phyloP scores from a whole-genome alignment of 2,113 vertebrate genomes.

The Micronycteris hirsuta region DNA sequence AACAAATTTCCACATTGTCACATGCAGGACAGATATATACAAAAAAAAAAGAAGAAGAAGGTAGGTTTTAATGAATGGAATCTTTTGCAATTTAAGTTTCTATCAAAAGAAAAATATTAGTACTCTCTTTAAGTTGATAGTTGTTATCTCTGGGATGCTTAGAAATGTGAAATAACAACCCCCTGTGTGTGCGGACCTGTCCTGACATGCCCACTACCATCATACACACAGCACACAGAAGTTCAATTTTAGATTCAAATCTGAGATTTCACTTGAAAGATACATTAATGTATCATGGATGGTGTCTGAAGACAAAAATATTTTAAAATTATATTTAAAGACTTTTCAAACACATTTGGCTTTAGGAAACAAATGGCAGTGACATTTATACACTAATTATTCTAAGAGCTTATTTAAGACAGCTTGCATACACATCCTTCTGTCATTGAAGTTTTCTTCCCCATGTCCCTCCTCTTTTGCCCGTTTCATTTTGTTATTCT shows the following conservation, averaged over 20 bases:
- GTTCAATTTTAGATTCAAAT: slow-evolving; percentile 39
- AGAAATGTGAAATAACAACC: slow-evolving; percentile 31
- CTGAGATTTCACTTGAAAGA: slow-evolving; percentile 34
- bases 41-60: not conserved
- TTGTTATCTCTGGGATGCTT: slow-evolving; percentile 15
- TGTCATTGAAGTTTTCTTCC: not conserved
- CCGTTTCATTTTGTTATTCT: not conserved
- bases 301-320: not conserved
- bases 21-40: not conserved
- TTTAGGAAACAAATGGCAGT: not conserved
- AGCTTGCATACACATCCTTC: not conserved
- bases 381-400: not conserved
- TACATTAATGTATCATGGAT: not conserved
- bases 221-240: not conserved
- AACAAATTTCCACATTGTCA: slow-evolving; percentile 17
- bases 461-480: not conserved
- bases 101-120: slow-evolving; percentile 42
- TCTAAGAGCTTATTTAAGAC: not conserved
- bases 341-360: slow-evolving; percentile 29
- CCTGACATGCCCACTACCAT: not conserved
- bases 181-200: slow-evolving; percentile 24
- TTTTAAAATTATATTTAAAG: slow-evolving; percentile 20
- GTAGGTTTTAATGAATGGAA: not conserved
- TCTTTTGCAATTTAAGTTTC: slow-evolving; percentile 38
- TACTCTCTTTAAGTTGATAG: slow-evolving; percentile 9